phyloP scores from a whole-genome alignment of 2,113 vertebrate species.

The Tragelaphus scriptus region DNA sequence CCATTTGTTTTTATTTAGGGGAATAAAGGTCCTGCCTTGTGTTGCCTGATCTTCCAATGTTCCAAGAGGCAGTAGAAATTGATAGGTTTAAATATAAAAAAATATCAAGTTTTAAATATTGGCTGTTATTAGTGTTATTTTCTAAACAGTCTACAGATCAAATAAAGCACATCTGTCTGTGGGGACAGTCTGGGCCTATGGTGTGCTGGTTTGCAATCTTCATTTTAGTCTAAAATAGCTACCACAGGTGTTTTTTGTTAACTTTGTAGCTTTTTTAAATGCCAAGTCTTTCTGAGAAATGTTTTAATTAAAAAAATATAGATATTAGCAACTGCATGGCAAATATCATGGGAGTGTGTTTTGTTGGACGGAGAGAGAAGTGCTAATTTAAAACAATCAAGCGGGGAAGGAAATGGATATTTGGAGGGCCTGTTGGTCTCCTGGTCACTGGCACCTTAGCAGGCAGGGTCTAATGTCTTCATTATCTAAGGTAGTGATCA shows the following conservation, averaged over 20 bases:
- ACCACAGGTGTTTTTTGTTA: background rate
- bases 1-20: background rate
- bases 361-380: background rate
- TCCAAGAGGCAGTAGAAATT: background rate
- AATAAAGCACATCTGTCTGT: background rate
- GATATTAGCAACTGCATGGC: background rate
- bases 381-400: background rate
- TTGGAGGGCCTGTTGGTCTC: background rate
- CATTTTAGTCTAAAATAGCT: background rate
- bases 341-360: background rate
- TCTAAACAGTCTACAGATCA: background rate
- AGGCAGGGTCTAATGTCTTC: background rate
- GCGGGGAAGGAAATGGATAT: background rate
- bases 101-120: background rate
- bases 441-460: background rate
- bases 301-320: background rate
- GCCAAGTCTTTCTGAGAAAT: background rate
- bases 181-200: background rate
- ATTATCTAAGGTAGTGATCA: background rate
- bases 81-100: conserved; percentile 7
- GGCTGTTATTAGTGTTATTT: background rate
- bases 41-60: background rate
- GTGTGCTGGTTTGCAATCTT: background rate
- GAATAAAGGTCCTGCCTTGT: background rate
- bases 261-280: background rate